These are phyloP conservation scores for Montipora capitata DNA, from an alignment of 92 coral and sea anemone species.

Conservation along the genomic window DNA sequence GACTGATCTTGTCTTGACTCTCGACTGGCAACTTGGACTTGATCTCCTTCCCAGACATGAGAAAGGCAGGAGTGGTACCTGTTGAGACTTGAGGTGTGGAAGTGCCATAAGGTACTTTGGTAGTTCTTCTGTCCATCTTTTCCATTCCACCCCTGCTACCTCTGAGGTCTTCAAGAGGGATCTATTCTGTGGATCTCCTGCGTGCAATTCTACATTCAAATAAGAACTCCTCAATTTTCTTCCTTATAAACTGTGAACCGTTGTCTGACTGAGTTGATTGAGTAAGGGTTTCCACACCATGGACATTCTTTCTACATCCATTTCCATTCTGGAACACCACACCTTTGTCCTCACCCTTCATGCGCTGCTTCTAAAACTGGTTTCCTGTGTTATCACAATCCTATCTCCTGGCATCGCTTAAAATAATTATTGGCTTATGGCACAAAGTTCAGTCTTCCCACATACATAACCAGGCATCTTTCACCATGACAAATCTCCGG, in stretches of 20 bases:
- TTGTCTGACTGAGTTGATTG: neutral
- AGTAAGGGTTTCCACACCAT: neutral
- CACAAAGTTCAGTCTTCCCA: neutral
- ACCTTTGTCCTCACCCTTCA: slow-evolving; percentile 12
- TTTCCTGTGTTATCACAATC: neutral
- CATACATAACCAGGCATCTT: neutral
- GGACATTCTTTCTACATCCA: slow-evolving; percentile 46
- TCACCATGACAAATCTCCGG: neutral
- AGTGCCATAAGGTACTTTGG: neutral
- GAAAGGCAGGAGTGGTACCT: neutral
- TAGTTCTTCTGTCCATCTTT: neutral
- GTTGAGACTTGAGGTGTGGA: neutral
- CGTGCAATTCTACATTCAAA: neutral
- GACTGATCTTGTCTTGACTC: neutral
- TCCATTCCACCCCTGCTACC: neutral
- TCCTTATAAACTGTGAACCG: neutral
- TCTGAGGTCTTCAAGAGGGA: neutral
- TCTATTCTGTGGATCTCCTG: neutral
- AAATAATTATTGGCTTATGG: neutral
- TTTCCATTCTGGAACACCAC: neutral
- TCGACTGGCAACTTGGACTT: neutral
- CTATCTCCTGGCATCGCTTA: slow-evolving; percentile 2
- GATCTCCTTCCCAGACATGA: no score
- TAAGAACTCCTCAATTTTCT: neutral
- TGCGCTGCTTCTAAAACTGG: slow-evolving; percentile 16